Evolutionary conservation across 2,113 vertebrate genomes (phyloP), one percentile per base, ranked within the genome.

Genomic region (Elanoides forficatus): DNA sequence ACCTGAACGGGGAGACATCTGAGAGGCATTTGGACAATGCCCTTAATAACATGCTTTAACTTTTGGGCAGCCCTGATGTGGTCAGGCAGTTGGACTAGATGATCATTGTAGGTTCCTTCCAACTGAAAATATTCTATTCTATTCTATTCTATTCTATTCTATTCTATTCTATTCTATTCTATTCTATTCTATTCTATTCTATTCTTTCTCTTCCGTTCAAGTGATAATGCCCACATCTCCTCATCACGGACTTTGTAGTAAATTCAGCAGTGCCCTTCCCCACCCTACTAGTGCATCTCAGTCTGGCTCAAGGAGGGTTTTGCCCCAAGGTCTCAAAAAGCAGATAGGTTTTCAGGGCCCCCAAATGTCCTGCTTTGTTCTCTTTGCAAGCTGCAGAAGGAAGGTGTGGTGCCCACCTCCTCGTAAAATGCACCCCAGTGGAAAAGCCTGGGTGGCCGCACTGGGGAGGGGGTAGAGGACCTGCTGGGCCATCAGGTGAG

Each of bases 161-260:
- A 11, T 48, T 16, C 43, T 29, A 10, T 15, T 21, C 21, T 36
- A 2, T 36, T 26, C 34, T 36, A 2, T 5, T 18, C 42, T 19
- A 7, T 12, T 9, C 25, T 25, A 11, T 15, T 6, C 50, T n/a
- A 15, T 14, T 21, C 62, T 19, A 30, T 52, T 25, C 53, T 29
- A n/a, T 68, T 48, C 71, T n/a, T 38, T 56, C 73, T 52, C 40
- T 40, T 11, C 40, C 11, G 40, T 40, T 40, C 17, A n/a, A 55
- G 3, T 42, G 13, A 43, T 23, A 40, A 27, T 56, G 5, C 34
- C 22, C 4, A 1, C 0, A 0, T n/a, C 13, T 83, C 25, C 55
- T 74, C 48, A 3, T 45, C 21, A 10, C 1, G 30, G 26, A 15
- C 11, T 79, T 67, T 10, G 5, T 4, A 47, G 6, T 2, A 45